Percentiles rank a stretch among this genome's conserved stretches.
Conservation (phyloP, 2,797 vertebrate genomes). For the Sebastes miniatus region DNA sequence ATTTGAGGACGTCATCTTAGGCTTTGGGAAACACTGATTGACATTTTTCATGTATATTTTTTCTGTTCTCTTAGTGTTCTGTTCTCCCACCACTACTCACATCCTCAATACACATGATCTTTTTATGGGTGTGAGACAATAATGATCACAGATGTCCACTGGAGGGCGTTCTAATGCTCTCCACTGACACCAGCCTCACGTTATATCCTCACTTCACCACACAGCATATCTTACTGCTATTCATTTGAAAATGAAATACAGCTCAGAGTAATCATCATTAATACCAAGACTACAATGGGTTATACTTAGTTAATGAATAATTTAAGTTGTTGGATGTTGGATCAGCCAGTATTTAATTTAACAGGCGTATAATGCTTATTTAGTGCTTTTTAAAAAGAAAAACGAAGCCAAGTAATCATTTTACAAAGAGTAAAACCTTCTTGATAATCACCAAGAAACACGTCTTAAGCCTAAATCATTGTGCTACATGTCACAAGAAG, state of each 20-base stretch:
- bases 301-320: not conserved
- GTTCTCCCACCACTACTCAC: not conserved
- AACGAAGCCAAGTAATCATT: not conserved
- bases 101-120: not conserved
- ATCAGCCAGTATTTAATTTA: not conserved
- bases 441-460: not conserved
- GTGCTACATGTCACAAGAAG: not conserved
- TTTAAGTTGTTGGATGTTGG: not conserved
- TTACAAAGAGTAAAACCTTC: not conserved
- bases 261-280: not conserved
- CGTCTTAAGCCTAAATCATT: not conserved
- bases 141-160: slow-evolving; percentile 45
- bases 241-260: slow-evolving; percentile 8
- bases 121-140: not conserved
- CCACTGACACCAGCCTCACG: not conserved
- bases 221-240: not conserved
- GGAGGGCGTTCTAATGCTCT: slow-evolving; percentile 64
- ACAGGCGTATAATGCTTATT: not conserved
- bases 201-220: not conserved
- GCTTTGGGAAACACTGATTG: too few relatives aligned
- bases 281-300: not conserved
- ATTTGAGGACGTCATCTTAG: too few relatives aligned
- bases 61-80: not conserved
- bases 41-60: not conserved
- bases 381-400: not conserved